Evolutionary conservation across 2,113 vertebrate species (phyloP).

Genomic region (Rattus rattus): DNA sequence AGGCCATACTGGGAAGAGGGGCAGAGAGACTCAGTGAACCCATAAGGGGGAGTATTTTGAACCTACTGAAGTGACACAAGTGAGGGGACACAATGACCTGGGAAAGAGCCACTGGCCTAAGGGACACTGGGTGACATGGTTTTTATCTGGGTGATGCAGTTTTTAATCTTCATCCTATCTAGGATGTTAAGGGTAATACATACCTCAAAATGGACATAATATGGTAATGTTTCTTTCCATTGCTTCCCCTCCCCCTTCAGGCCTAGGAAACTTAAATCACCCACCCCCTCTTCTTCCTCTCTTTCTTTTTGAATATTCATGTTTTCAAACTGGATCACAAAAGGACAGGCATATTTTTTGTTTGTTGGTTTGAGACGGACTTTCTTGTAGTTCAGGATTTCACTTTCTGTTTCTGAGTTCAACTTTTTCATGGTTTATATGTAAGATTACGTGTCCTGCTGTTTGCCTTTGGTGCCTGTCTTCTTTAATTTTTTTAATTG

Average conservation of each 20-base stretch:
- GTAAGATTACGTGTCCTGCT: not conserved
- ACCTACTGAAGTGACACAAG: not conserved
- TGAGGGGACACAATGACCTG: not conserved
- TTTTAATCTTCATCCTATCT: not conserved
- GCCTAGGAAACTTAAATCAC: not conserved
- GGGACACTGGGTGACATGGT: not conserved
- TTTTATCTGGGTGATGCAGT: not conserved
- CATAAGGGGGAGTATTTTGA: not conserved
- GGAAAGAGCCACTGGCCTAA: not conserved
- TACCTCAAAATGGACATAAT: not conserved
- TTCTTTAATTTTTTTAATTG: not conserved
- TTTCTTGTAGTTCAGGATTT: not conserved
- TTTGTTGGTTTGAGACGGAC: not conserved
- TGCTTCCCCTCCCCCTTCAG: not conserved
- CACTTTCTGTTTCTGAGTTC: not conserved
- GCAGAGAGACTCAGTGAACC: not conserved
- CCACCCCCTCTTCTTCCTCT: not conserved
- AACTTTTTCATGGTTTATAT: not conserved
- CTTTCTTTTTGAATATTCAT: not conserved
- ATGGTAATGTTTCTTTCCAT: not conserved
- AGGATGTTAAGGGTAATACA: not conserved
- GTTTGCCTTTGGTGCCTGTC: not conserved
- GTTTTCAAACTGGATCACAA: not conserved
- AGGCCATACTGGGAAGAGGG: not conserved
- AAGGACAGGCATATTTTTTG: not conserved